Conservation (phyloP, 2,113 vertebrate species). For the Geothlypis trichas region DNA sequence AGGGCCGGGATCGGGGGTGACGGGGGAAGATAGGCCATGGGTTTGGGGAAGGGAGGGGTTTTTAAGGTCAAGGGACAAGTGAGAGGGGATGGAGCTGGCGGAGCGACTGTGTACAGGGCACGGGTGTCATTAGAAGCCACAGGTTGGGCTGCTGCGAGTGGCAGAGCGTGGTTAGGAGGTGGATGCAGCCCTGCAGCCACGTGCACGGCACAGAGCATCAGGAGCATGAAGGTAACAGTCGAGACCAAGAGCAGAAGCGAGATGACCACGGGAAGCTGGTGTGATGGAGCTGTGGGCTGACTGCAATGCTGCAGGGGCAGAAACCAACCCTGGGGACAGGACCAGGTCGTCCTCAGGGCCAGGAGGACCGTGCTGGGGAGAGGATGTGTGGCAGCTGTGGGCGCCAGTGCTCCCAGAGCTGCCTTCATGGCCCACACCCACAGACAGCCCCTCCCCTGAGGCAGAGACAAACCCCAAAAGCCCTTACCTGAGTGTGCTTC, state of each 20-base stretch:
- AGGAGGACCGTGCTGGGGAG: rapidly evolving
- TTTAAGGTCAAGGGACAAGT: not conserved
- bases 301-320: not conserved
- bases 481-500: not conserved
- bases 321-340: not conserved
- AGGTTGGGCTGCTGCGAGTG: not conserved
- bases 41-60: not conserved
- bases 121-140: not conserved
- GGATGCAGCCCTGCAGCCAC: not conserved
- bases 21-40: not conserved
- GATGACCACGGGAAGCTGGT: not conserved
- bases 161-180: not conserved
- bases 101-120: rapidly evolving
- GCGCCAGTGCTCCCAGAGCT: not conserved
- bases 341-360: not conserved
- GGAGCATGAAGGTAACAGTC: not conserved
- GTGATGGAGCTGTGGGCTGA: not conserved
- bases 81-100: not conserved
- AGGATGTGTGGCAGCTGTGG: not conserved
- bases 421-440: rapidly evolving
- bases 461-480: not conserved
- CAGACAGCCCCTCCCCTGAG: not conserved
- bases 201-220: not conserved
- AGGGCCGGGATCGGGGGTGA: not conserved
- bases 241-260: not conserved